phyloP scores from a whole-genome alignment of 2,113 vertebrate genomes.

The Colius striatus region DNA sequence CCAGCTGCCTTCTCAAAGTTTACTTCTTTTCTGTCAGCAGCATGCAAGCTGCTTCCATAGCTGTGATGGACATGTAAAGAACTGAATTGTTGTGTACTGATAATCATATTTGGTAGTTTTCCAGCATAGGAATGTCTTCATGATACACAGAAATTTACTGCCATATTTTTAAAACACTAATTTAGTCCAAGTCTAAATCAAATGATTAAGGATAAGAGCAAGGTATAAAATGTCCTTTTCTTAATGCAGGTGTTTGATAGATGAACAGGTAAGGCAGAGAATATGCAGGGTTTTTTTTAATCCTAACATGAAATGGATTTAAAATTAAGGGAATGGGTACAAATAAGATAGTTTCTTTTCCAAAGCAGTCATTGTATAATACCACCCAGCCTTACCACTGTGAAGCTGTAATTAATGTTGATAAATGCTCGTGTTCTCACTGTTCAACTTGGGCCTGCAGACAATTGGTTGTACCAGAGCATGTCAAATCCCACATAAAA shows the following conservation, averaged over 20 bases:
- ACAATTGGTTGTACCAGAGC: slow-evolving; percentile 56
- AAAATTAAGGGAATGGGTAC: slow-evolving; percentile 19
- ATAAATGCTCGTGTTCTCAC: slow-evolving; percentile 53
- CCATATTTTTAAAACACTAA: background rate
- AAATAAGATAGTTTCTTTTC: slow-evolving; percentile 45
- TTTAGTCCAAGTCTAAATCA: background rate
- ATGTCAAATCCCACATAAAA: slow-evolving; percentile 58
- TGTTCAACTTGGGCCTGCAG: slow-evolving; percentile 40
- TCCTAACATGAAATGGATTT: background rate
- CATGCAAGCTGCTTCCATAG: background rate
- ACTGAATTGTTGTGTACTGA: background rate
- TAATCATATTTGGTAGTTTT: background rate
- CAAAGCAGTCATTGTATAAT: background rate
- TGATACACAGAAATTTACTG: background rate
- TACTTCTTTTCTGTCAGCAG: background rate
- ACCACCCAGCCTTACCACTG: background rate
- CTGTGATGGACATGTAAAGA: background rate
- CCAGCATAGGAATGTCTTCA: background rate
- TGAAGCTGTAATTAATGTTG: slow-evolving; percentile 53
- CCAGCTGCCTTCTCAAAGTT: background rate
- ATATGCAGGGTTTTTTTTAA: background rate
- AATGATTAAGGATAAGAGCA: background rate
- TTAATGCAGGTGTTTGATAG: background rate
- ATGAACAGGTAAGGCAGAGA: background rate
- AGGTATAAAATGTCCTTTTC: background rate